phyloP scores from a whole-genome alignment of 1,140 invertebrate species.

The Saccostrea echinata region DNA sequence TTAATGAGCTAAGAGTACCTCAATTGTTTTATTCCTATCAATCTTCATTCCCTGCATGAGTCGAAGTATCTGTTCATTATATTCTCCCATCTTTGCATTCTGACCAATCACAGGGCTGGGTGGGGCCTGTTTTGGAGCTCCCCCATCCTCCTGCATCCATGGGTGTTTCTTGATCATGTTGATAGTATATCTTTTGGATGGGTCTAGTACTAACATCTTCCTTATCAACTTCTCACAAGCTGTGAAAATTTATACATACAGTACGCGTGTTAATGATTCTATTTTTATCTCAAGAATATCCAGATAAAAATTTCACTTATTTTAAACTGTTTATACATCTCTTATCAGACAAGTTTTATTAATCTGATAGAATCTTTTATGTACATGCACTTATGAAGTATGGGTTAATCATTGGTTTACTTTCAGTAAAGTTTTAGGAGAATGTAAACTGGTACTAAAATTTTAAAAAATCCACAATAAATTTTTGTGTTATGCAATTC shows the following conservation, averaged over 20 bases:
- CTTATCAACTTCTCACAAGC: conserved; percentile 96
- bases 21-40: conserved; percentile 91
- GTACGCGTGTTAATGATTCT: too few species aligned
- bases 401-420: too few species aligned
- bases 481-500: too few species aligned
- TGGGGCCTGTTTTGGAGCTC: conserved; percentile 67
- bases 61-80: conserved; percentile 93
- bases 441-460: too few species aligned
- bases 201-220: conserved; percentile 95
- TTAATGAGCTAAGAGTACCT: conserved; percentile 80
- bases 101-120: conserved; percentile 73
- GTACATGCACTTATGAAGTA: too few species aligned
- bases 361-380: too few species aligned
- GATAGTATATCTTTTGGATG: conserved; percentile 89
- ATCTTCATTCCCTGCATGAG: conserved; percentile 97
- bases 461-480: too few species aligned
- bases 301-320: too few species aligned
- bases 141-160: conserved; percentile 87
- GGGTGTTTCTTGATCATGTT: conserved; percentile 91
- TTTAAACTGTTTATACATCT: too few species aligned
- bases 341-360: too few species aligned
- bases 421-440: too few species aligned
- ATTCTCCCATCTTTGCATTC: conserved; percentile 78
- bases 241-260: conserved; percentile 76
- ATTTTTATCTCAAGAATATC: too few species aligned